Evolutionary conservation across 2,888 invertebrate species (phyloP), one percentile per base, ranked within the genome.

Genomic region (Hipparchia semele): DNA sequence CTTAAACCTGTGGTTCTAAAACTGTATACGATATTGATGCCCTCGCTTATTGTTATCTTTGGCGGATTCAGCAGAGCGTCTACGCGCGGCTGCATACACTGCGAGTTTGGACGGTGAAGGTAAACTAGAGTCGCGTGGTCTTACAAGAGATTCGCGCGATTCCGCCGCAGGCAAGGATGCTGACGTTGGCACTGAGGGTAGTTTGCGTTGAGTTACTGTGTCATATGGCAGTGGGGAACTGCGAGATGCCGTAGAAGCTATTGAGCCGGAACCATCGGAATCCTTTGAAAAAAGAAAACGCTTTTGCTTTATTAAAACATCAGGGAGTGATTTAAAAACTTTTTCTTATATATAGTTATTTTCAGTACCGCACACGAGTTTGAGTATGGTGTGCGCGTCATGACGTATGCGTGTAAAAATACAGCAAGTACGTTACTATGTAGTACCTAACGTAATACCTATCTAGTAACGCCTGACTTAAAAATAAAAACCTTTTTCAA

Each of bases 21-120:
- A 97, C 84, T 96, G 96, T 83, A 97, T 96, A 75, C 96, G 95
- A 85, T 96, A 97, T 84, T 95, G 96, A 68, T 81, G 81, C 46
- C 95, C 95, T 73, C 95, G 82, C 77, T 94, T 94, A 64, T 94
- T 94, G 58, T 86, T 91, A 72, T 95, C 95, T 79, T 95, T 94
- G 5, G 95, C 95, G 0, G 95, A 95, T 70, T 95, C 95, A 0
- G 95, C 95, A 4, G 95, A 94, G 60, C 95, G 90, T 45, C 94
- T 86, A 39, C 94, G 87, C 0, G 94, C 91, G 0, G 92, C 94
- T 5, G 94, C 94, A 83, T 95, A 95, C 49, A 95, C 95, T 13
- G 95, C 94, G 46, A 96, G 92, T 85, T 96, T 96, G 33, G 95
- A 95, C 0, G 96, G 96, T 10, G 96, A 95, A 33, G 96, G 95